These are phyloP conservation scores for Arnoldichthys spilopterus DNA, from an alignment of 2,797 vertebrate genomes.

Conservation along the genomic window DNA sequence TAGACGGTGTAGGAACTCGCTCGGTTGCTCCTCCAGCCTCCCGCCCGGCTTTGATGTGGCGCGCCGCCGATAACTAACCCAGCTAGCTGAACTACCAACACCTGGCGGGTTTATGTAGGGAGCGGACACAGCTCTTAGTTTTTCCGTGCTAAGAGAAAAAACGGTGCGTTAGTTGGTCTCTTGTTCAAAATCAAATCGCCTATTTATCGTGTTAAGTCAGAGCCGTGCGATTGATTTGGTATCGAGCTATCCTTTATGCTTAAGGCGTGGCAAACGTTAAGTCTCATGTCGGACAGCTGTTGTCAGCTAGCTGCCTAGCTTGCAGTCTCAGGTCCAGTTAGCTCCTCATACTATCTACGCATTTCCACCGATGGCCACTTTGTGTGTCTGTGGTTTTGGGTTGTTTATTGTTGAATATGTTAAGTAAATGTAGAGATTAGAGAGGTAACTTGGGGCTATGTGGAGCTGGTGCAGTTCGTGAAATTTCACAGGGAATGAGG, in stretches of 20 bases:
- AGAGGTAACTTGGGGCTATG: background rate
- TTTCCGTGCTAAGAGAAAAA: background rate
- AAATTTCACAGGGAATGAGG: background rate
- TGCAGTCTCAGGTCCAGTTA: background rate
- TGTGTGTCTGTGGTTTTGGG: background rate
- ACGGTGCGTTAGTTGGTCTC: constrained; percentile 40
- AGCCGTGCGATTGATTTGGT: constrained; percentile 3
- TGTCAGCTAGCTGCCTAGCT: constrained; percentile 63
- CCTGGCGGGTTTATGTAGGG: background rate
- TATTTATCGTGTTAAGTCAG: constrained; percentile 18
- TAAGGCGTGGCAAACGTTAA: constrained; percentile 76
- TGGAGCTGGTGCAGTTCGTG: background rate
- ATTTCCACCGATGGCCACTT: background rate
- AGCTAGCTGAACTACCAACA: constrained; percentile 25
- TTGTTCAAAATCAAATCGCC: constrained; percentile 64
- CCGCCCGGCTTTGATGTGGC: constrained; percentile 58
- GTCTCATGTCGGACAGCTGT: constrained; percentile 66
- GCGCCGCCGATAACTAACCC: constrained; percentile 16
- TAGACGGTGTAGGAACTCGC: background rate
- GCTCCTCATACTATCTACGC: no score
- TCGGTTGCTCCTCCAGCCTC: constrained; percentile 16
- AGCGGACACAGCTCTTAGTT: background rate
- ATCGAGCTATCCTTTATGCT: constrained; percentile 13
- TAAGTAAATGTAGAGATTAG: background rate
- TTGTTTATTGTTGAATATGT: background rate